A percentile compares a stretch with the other conserved stretches of the same genome.
These are phyloP conservation scores for Discoglossus pictus DNA, from an alignment of 2,797 vertebrate genomes.

Conservation along the genomic window DNA sequence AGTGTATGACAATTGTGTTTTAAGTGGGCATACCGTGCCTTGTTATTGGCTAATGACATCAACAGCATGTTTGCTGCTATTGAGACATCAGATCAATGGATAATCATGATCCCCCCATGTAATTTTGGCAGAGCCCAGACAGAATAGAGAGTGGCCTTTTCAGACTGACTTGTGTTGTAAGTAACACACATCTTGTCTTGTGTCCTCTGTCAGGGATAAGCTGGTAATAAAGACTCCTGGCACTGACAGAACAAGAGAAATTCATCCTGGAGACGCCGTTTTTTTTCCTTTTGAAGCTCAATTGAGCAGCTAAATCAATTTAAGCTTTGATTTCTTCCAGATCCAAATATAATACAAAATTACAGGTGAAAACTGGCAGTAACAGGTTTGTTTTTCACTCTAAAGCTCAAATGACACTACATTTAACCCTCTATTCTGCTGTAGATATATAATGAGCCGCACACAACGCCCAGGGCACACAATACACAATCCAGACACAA, in stretches of 20 bases:
- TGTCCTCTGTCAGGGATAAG: conserved; percentile 12
- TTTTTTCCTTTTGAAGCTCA: conserved; percentile 25
- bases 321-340: conserved; percentile 36
- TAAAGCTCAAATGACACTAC: neutral
- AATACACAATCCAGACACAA: too few species aligned
- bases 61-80: conserved; percentile 8
- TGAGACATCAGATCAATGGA: conserved; percentile 38
- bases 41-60: conserved; percentile 17
- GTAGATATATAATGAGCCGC: too few species aligned
- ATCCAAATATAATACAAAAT: conserved; percentile 31
- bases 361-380: conserved; percentile 21
- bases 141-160: conserved; percentile 5
- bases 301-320: conserved; percentile 40
- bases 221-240: conserved; percentile 16
- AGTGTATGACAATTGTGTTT: conserved; percentile 20
- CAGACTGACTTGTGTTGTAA: conserved; percentile 1
- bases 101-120: neutral
- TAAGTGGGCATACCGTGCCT: neutral
- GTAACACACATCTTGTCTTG: neutral
- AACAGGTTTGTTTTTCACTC: conserved; percentile 17
- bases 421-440: neutral
- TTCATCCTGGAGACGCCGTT: neutral
- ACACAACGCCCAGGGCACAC: too few species aligned
- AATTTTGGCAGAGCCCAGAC: neutral
- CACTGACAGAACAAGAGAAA: conserved; percentile 26